Conservation (phyloP, 2,888 invertebrate species). For the Ditula angustiorana region DNA sequence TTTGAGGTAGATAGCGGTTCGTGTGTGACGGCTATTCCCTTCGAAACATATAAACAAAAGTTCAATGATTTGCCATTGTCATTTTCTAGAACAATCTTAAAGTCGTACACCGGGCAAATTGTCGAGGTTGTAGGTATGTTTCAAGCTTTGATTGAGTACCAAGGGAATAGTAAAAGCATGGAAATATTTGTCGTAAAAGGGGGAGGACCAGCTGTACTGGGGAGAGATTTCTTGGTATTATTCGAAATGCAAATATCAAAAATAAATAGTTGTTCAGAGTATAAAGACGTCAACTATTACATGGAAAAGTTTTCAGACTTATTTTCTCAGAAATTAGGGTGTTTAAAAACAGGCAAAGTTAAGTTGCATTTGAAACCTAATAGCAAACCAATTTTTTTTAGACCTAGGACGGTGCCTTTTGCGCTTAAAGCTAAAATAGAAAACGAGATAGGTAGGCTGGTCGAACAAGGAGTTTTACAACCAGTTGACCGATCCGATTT, state of each 20-base stretch:
- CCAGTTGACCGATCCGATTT: too few relatives aligned
- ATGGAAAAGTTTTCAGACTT: neutral
- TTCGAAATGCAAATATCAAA: constrained; percentile 9
- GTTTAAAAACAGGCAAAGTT: constrained; percentile 17
- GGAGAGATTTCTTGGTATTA: constrained; percentile 12
- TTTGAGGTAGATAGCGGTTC: constrained; percentile 16
- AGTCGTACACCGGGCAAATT: constrained; percentile 8
- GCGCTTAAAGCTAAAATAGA: constrained; percentile 2
- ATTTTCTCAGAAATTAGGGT: constrained; percentile 5
- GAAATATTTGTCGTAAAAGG: constrained; percentile 9
- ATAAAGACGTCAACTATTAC: neutral
- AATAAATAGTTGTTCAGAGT: neutral
- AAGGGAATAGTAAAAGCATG: neutral
- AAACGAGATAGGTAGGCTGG: constrained; percentile 1
- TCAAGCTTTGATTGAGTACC: neutral
- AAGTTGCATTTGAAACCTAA: constrained; percentile 19
- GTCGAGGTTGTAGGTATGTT: neutral
- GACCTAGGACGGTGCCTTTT: constrained; percentile 11
- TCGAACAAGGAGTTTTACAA: neutral
- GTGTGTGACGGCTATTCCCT: constrained; percentile 12
- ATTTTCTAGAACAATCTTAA: neutral
- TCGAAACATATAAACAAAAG: neutral
- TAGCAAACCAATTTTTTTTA: constrained; percentile 7
- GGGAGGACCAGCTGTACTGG: neutral
- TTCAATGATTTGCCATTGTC: neutral